phyloP scores from a whole-genome alignment of 2,797 vertebrate species.

The Sebastes hopkinsi region DNA sequence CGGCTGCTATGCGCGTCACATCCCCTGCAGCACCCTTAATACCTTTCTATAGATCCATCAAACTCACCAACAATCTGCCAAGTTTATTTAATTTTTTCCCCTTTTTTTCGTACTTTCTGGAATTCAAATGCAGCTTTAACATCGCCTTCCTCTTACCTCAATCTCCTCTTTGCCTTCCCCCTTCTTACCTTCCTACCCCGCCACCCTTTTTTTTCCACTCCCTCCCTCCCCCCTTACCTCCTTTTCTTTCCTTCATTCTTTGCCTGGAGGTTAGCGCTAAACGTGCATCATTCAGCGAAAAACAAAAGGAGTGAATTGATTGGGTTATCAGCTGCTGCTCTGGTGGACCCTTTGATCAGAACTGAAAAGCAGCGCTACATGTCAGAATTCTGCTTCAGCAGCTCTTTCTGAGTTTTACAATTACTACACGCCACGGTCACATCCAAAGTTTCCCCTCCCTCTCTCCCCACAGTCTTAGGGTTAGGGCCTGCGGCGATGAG shows the following conservation, averaged over 20 bases:
- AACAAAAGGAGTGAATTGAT: slow-evolving; percentile 88
- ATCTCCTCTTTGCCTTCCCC: slow-evolving; percentile 38
- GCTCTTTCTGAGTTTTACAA: slow-evolving; percentile 87
- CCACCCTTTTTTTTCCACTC: slow-evolving; percentile 9
- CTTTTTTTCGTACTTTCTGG: slow-evolving; percentile 34
- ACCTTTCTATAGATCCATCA: slow-evolving; percentile 77
- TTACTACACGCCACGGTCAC: slow-evolving; percentile 82
- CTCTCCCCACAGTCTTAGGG: slow-evolving; percentile 66
- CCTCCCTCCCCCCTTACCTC: slow-evolving; percentile 22
- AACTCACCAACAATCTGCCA: slow-evolving; percentile 74
- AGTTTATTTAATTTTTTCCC: slow-evolving; percentile 78
- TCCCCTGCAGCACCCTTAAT: slow-evolving; percentile 60
- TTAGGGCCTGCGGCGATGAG: slow-evolving; percentile 67
- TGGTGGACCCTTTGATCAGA: slow-evolving; percentile 78
- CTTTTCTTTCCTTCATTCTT: slow-evolving; percentile 75
- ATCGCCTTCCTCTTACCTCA: slow-evolving; percentile 56
- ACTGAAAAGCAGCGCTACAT: slow-evolving; percentile 82
- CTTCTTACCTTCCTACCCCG: slow-evolving; percentile 46
- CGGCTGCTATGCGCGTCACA: slow-evolving; percentile 50
- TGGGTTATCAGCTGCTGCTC: slow-evolving; percentile 83
- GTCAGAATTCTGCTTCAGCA: slow-evolving; percentile 86
- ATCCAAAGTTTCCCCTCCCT: slow-evolving; percentile 76
- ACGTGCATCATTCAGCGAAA: slow-evolving; percentile 92
- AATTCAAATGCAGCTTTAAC: slow-evolving; percentile 72
- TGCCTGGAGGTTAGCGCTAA: slow-evolving; percentile 88